Base-by-base conservation (phyloP, 53 echinoderm and acorn worm species). In the Echinometra lucunter region DNA sequence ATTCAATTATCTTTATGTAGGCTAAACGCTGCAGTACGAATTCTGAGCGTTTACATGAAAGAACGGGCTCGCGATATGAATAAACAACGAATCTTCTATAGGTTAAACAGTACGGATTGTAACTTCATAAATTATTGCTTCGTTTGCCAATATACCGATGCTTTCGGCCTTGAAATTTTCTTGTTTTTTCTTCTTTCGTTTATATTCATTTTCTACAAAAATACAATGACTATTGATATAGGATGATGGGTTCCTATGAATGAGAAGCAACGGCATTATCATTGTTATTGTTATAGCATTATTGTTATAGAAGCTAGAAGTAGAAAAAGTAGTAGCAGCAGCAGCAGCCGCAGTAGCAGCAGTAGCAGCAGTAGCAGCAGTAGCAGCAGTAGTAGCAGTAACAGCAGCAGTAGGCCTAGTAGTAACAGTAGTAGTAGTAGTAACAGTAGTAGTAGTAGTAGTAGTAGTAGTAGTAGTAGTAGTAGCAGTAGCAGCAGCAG, bases 1-100 rank as follows among this genome's bases (percentile, higher is more conserved):
- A 13, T 85, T 49, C 49, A 85, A 85, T 85, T 85, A 85, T 85
- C 13, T n/a, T 3, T 85, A 85, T 85, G 45, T 85, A 28, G 85
- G 85, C 49, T 85, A 85, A 85, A 85, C 37, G 11, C 49, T 49
- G 49, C 30, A 49, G 47, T 85, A 49, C 85, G 49, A 30, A 85
- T 47, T 85, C 30, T 47, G 2, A 47, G 30, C 28, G 49, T 85
- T 85, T 85, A 2, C 49, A n/a, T 45, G 85, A 47, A 47, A 85
- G 85, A 49, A 49, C 0, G 15, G 47, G 12, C 13, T 11, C 49
- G 49, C n/a, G 49, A 47, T 47, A 30, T 85, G 85, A 85, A 85
- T 85, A 47, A n/a, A 23, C 16, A 85, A 85, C 10, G 6, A 49
- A 45, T 28, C 2, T 47, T 81, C 37, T 47, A 49, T 28, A 85